A percentile compares a stretch with the other conserved stretches of the same genome.
These are phyloP conservation scores for Cotesia chilonis DNA, from an alignment of 1,140 invertebrate species.

Conservation along the genomic window DNA sequence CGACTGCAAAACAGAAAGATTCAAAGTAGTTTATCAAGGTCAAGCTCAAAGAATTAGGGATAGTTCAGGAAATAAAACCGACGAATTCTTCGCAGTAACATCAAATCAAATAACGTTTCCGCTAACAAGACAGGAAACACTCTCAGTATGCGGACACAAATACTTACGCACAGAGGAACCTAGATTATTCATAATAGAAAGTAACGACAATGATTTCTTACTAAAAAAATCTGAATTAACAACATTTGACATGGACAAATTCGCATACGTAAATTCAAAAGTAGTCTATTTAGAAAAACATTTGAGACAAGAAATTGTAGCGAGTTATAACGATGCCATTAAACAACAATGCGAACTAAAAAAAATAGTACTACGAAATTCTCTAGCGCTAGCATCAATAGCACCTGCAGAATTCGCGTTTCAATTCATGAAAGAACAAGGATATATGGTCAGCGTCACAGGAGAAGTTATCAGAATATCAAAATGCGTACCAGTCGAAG, in stretches of 20 bases:
- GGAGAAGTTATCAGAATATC: too few relatives aligned
- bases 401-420: too few relatives aligned
- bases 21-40: slow-evolving; percentile 9
- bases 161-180: slow-evolving; percentile 23
- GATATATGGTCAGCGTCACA: too few relatives aligned
- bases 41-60: not conserved
- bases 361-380: too few relatives aligned
- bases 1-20: slow-evolving; percentile 20
- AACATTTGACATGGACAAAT: slow-evolving; percentile 17
- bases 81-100: slow-evolving; percentile 12
- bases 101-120: slow-evolving; percentile 28
- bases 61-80: not conserved
- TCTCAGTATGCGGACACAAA: slow-evolving; percentile 10
- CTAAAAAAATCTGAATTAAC: not conserved
- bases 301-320: not conserved
- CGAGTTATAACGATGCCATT: not conserved
- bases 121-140: not conserved
- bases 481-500: too few relatives aligned
- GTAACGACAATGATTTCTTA: not conserved
- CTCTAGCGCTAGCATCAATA: too few relatives aligned
- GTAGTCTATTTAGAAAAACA: not conserved
- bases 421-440: too few relatives aligned
- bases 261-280: slow-evolving; percentile 21
- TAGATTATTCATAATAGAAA: slow-evolving; percentile 6
- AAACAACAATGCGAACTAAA: not conserved